phyloP scores from a whole-genome alignment of 1,140 invertebrate genomes.

The Lucilia sericata region DNA sequence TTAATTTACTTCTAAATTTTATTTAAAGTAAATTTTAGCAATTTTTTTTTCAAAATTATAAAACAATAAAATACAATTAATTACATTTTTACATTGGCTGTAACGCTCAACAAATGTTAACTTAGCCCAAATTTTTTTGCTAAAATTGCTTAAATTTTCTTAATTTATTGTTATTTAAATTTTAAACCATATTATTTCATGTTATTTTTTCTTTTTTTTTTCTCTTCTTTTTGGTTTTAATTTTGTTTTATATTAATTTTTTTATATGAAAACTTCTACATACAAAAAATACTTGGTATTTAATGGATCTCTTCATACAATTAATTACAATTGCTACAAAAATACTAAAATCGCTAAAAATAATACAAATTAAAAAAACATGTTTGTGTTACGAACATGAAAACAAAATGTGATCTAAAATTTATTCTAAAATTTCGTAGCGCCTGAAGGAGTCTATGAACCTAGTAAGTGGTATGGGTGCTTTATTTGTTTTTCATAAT shows the following conservation, averaged over 20 bases:
- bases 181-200: slow-evolving; percentile 31
- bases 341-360: slow-evolving; percentile 21
- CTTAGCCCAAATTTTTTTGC: slow-evolving; percentile 15
- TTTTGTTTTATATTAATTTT: slow-evolving; percentile 36
- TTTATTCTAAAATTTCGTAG: slow-evolving; percentile 54
- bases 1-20: slow-evolving; percentile 13
- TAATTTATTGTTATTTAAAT: background rate
- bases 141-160: slow-evolving; percentile 28
- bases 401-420: slow-evolving; percentile 28
- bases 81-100: background rate
- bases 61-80: too few relatives aligned
- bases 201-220: slow-evolving; percentile 47
- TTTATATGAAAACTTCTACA: slow-evolving; percentile 25
- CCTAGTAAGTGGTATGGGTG: slow-evolving; percentile 68
- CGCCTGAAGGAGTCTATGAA: slow-evolving; percentile 65
- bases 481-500: slow-evolving; percentile 58
- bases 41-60: too few relatives aligned
- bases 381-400: slow-evolving; percentile 34
- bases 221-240: slow-evolving; percentile 46
- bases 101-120: slow-evolving; percentile 13
- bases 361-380: slow-evolving; percentile 41
- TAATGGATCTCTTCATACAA: slow-evolving; percentile 11
- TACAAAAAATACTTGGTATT: slow-evolving; percentile 29
- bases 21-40: slow-evolving; percentile 14
- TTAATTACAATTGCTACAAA: slow-evolving; percentile 17